phyloP scores from a whole-genome alignment of 2,797 vertebrate genomes.

The Podargus strigoides region DNA sequence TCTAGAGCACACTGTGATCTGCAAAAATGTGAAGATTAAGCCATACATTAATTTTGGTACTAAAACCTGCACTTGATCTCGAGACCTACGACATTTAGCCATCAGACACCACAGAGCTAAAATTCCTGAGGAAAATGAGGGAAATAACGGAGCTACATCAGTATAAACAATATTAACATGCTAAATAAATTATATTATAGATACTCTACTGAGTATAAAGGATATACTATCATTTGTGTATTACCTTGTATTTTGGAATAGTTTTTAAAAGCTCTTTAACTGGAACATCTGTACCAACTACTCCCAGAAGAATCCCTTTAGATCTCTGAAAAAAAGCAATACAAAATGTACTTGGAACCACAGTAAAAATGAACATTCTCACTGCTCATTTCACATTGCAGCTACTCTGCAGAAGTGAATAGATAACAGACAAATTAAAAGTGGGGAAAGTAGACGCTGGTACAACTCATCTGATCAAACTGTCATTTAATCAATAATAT shows the following conservation, averaged over 20 bases:
- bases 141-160: background rate
- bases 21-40: background rate
- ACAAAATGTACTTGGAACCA: conserved; percentile 17
- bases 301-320: conserved; percentile 92
- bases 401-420: background rate
- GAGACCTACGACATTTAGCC: background rate
- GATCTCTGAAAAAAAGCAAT: conserved; percentile 82
- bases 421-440: background rate
- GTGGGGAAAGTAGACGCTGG: background rate
- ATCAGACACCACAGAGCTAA: background rate
- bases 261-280: conserved; percentile 96
- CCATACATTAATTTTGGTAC: background rate
- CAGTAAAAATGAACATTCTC: background rate
- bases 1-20: background rate
- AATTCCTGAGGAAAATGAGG: background rate
- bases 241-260: conserved; percentile 97
- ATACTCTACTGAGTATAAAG: background rate
- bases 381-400: conserved; percentile 22
- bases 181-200: background rate
- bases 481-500: background rate
- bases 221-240: background rate
- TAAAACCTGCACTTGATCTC: background rate
- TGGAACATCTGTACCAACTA: conserved; percentile 96
- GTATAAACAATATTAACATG: background rate
- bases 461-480: background rate